Base-by-base conservation (phyloP, 2,888 invertebrate species). In the Anagyrus pseudococci region DNA sequence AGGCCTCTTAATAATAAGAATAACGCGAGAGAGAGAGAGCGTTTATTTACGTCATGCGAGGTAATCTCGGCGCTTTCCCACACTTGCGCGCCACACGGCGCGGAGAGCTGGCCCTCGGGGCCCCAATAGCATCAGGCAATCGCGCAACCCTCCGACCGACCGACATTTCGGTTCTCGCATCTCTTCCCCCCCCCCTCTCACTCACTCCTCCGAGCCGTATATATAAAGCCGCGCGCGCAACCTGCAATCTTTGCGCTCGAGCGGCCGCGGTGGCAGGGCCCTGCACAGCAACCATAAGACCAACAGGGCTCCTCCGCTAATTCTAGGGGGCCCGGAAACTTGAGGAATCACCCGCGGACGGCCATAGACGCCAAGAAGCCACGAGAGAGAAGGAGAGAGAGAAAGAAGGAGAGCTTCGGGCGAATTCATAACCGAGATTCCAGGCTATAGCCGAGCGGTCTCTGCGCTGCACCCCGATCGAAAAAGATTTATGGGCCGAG, bases 251-350 rank as follows among this genome's bases (percentile, higher is more conserved):
- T 71, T 73, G 68, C 67, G 67, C 68, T 68, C 68, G 43, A 10
- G 8, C 69, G 69, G 69, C 70, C 62, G 72, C 71, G 41, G 55
- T n/a, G 61, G 19, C 61, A 15, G 50, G 40, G 26, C 55, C 17
- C 48, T n/a, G n/a, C n/a, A n/a, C n/a, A n/a, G n/a, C n/a, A n/a
- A n/a, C n/a, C n/a, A n/a, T n/a, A n/a, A n/a, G n/a, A n/a, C n/a
- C n/a, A n/a, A n/a, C n/a, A 25, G 26, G 8, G 48, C 22, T 17
- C 15, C 4, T 70, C 71, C 69, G 73, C 67, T 76, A 76, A 77
- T 76, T 77, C 73, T 73, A 76, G 75, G 71, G 49, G 54, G 70
- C 73, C 69, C 71, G 70, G 68, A 72, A 74, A 73, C 72, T 72
- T 70, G 74, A 67, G 71, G 70, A 72, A 71, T 72, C 70, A 71